Percentiles rank a stretch among this genome's conserved stretches.
These are phyloP conservation scores for Gymnodraco acuticeps DNA, from an alignment of 2,797 vertebrate species.

Conservation along the genomic window DNA sequence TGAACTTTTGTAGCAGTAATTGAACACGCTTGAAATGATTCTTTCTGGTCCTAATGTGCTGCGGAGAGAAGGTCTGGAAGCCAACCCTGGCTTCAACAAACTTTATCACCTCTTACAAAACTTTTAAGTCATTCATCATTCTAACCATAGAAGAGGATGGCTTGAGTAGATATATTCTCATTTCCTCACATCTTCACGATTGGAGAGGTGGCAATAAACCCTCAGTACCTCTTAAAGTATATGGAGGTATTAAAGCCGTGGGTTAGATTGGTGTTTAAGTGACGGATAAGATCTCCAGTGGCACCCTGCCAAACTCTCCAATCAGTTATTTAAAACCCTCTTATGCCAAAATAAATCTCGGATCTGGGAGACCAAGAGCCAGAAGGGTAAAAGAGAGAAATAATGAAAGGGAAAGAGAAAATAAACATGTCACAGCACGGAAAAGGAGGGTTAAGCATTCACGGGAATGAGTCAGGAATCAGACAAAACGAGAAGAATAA, in stretches of 20 bases:
- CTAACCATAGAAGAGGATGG: background rate
- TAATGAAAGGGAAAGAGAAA: background rate
- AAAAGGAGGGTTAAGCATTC: background rate
- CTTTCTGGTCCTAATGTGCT: constrained; percentile 16
- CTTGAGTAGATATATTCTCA: constrained; percentile 6
- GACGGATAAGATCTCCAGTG: constrained; percentile 33
- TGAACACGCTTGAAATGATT: constrained; percentile 16
- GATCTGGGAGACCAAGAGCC: constrained; percentile 9
- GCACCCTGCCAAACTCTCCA: constrained; percentile 12
- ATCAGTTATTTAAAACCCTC: constrained; percentile 41
- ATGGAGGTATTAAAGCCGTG: constrained; percentile 23
- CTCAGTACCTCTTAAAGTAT: constrained; percentile 12
- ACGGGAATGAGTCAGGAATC: constrained; percentile 9
- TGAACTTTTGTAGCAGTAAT: background rate
- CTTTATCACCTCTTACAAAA: constrained; percentile 1
- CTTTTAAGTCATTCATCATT: constrained; percentile 1
- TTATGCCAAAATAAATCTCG: constrained; percentile 25
- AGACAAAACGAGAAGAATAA: no score
- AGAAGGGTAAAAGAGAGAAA: background rate
- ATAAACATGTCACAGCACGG: constrained; percentile 3
- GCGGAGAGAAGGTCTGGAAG: constrained; percentile 2
- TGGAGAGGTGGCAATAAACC: constrained; percentile 26
- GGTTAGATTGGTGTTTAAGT: constrained; percentile 37
- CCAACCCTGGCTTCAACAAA: background rate
- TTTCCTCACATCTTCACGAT: constrained; percentile 5